phyloP scores from a whole-genome alignment of 2,797 vertebrate genomes.

The Melopsittacus undulatus region DNA sequence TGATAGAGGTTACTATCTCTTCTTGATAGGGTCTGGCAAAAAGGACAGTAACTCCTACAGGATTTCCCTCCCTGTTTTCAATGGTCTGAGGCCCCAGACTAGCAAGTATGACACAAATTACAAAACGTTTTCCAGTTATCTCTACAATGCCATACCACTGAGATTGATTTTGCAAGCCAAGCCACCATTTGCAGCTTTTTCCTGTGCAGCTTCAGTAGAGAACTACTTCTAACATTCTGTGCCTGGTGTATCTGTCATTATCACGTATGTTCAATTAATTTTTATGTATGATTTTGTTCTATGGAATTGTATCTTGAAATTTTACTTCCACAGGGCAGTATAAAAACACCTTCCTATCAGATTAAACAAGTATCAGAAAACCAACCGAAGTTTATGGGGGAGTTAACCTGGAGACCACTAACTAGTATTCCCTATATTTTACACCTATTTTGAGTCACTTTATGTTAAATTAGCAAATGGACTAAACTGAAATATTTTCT shows the following conservation, averaged over 20 bases:
- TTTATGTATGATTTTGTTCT: neutral
- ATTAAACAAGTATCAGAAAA: neutral
- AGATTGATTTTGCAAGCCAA: neutral
- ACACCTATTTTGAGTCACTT: conserved; percentile 11
- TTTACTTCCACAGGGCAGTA: neutral
- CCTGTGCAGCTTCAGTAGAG: neutral
- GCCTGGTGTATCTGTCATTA: neutral
- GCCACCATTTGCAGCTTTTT: neutral
- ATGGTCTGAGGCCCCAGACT: neutral
- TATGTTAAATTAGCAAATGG: neutral
- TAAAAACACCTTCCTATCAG: neutral
- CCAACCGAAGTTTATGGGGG: neutral
- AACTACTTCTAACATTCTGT: neutral
- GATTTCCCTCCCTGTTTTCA: neutral
- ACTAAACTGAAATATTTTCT: conserved; percentile 21
- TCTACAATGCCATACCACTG: neutral
- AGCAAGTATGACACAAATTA: neutral
- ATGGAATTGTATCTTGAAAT: neutral
- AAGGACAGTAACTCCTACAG: neutral
- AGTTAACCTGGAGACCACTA: neutral
- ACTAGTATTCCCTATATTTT: neutral
- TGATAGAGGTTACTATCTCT: neutral
- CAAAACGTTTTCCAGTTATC: neutral
- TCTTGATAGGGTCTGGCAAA: neutral
- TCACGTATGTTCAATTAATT: neutral